Evolutionary conservation across 2,888 invertebrate species (phyloP).

Genomic region (Pterostichus niger): DNA sequence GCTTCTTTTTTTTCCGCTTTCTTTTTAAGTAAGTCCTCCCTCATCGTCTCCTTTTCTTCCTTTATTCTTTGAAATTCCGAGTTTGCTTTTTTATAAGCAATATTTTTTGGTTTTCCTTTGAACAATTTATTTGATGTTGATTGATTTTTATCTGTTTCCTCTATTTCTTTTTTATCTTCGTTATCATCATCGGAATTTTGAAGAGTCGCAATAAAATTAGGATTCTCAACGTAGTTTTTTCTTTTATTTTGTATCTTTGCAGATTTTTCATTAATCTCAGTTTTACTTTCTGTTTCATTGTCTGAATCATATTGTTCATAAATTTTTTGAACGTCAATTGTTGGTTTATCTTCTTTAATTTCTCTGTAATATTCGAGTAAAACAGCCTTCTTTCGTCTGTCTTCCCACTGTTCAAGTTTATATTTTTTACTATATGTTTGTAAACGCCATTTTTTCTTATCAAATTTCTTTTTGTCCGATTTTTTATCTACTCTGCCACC

Average conservation of each 20-base stretch:
- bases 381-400: constrained; percentile 81
- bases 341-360: constrained; percentile 75
- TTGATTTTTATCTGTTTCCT: constrained; percentile 70
- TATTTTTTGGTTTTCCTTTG: constrained; percentile 67
- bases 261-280: constrained; percentile 37
- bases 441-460: constrained; percentile 83
- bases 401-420: constrained; percentile 85
- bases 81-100: constrained; percentile 79
- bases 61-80: constrained; percentile 79
- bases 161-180: constrained; percentile 40
- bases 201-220: constrained; percentile 68
- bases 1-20: constrained; percentile 83
- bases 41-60: constrained; percentile 79
- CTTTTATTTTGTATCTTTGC: constrained; percentile 65
- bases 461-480: constrained; percentile 81
- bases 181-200: constrained; percentile 70
- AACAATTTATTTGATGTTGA: constrained; percentile 9
- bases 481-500: constrained; percentile 48
- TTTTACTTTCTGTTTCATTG: constrained; percentile 69
- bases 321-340: constrained; percentile 79
- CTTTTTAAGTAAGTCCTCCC: constrained; percentile 77
- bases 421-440: constrained; percentile 86
- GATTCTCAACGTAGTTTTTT: constrained; percentile 68
- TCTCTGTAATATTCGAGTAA: constrained; percentile 81
- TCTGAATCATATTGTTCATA: constrained; percentile 75